phyloP scores from a whole-genome alignment of 2,797 vertebrate species.

The Hemibagrus guttatus region DNA sequence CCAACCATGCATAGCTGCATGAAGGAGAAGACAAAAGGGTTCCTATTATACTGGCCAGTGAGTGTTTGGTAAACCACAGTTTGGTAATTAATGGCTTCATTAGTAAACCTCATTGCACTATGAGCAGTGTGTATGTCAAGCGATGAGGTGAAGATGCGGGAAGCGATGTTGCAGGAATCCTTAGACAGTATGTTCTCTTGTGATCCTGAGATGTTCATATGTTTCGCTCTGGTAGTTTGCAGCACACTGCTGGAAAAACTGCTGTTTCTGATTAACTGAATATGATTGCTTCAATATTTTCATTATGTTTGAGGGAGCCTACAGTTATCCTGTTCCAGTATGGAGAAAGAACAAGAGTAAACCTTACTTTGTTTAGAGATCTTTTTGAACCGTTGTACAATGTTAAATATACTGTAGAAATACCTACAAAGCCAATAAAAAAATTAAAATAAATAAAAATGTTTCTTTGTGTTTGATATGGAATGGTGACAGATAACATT shows the following conservation, averaged over 20 bases:
- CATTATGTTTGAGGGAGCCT: conserved; percentile 33
- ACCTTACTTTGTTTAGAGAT: conserved; percentile 13
- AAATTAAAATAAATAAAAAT: neutral
- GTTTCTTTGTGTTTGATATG: neutral
- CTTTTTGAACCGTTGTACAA: neutral
- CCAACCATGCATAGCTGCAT: neutral
- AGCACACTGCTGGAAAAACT: conserved; percentile 29
- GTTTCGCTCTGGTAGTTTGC: conserved; percentile 30
- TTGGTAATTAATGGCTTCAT: neutral
- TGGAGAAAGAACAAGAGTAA: conserved; percentile 29
- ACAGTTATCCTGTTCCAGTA: conserved; percentile 15
- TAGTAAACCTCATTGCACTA: neutral
- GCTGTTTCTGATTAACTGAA: conserved; percentile 50
- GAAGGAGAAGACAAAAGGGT: neutral
- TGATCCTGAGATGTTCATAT: conserved; percentile 28
- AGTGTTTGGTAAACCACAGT: neutral
- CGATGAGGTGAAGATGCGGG: neutral
- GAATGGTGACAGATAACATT: neutral
- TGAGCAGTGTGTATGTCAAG: neutral
- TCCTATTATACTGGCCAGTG: neutral
- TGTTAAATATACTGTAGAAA: neutral
- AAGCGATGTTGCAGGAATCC: neutral
- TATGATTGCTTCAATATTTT: conserved; percentile 47
- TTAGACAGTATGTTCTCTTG: conserved; percentile 16
- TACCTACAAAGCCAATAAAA: neutral